phyloP scores from a whole-genome alignment of 2,888 invertebrate species.

The Amblyjoppa proteus region DNA sequence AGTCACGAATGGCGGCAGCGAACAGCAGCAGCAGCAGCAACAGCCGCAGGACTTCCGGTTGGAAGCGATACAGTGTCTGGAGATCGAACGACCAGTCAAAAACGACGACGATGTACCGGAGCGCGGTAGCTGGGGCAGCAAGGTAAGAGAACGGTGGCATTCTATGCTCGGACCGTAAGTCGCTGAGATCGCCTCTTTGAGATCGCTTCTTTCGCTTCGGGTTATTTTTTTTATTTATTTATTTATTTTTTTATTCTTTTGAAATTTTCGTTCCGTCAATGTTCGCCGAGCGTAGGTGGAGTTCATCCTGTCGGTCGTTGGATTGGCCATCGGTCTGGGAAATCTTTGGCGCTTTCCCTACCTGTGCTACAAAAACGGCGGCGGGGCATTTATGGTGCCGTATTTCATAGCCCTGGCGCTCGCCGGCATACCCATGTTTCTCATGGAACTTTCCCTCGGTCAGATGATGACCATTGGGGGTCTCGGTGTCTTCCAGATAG shows the following conservation, averaged over 20 bases:
- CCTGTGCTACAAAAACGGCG: conserved; percentile 86
- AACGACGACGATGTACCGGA: conserved; percentile 74
- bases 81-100: conserved; percentile 65
- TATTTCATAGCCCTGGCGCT: conserved; percentile 87
- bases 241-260: neutral
- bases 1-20: conserved; percentile 71
- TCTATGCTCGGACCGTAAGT: neutral
- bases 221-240: no score
- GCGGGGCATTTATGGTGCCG: conserved; percentile 87
- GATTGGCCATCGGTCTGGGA: conserved; percentile 88
- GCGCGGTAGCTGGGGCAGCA: conserved; percentile 81
- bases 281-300: conserved; percentile 80
- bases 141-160: conserved; percentile 73
- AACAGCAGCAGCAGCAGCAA: conserved; percentile 58
- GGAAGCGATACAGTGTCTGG: conserved; percentile 77
- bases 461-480: conserved; percentile 87
- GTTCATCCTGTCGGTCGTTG: conserved; percentile 87
- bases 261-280: neutral
- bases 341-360: conserved; percentile 90
- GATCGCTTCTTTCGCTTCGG: no score
- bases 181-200: neutral
- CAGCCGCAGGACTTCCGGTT: conserved; percentile 74
- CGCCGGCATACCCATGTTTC: conserved; percentile 88
- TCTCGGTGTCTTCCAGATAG: conserved; percentile 87
- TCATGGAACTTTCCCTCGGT: conserved; percentile 88